Percentiles rank a stretch among this genome's conserved stretches.
phyloP scores from a whole-genome alignment of 2,113 vertebrate species.

The Trogon surrucura region DNA sequence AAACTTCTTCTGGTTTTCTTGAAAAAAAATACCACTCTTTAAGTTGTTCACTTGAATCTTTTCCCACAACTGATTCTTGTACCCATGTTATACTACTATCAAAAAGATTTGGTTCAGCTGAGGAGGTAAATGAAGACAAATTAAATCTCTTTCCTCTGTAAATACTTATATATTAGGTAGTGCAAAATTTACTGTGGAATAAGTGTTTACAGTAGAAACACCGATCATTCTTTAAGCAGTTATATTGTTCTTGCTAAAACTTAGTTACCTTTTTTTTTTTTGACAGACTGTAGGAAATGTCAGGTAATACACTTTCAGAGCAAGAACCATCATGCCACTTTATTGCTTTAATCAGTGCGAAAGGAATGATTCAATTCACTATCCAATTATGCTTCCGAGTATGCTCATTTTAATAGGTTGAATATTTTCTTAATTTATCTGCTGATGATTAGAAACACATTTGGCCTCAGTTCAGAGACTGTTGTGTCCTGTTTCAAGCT shows the following conservation, averaged over 20 bases:
- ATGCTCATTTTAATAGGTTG: slow-evolving; percentile 36
- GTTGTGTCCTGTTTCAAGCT: not conserved
- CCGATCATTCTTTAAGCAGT: not conserved
- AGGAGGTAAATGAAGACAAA: not conserved
- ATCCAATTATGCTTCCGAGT: slow-evolving; percentile 19
- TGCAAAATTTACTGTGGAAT: not conserved
- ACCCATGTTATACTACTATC: not conserved
- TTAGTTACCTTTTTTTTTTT: not conserved
- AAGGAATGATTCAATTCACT: slow-evolving; percentile 46
- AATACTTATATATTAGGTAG: not conserved
- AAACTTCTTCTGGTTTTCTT: not conserved
- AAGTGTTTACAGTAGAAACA: not conserved
- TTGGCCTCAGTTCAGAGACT: slow-evolving; percentile 39
- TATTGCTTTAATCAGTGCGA: slow-evolving; percentile 39
- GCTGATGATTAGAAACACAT: slow-evolving; percentile 49
- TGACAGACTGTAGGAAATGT: not conserved
- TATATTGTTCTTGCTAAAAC: not conserved
- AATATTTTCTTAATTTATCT: slow-evolving; percentile 57
- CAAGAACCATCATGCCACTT: not conserved
- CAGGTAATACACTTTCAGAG: not conserved
- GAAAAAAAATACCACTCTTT: not conserved
- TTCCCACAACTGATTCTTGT: not conserved
- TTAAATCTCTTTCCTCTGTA: not conserved
- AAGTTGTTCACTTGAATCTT: not conserved
- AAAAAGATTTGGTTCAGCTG: not conserved